Base-by-base conservation (phyloP, 53 echinoderm and acorn worm species). In the Crossaster papposus region DNA sequence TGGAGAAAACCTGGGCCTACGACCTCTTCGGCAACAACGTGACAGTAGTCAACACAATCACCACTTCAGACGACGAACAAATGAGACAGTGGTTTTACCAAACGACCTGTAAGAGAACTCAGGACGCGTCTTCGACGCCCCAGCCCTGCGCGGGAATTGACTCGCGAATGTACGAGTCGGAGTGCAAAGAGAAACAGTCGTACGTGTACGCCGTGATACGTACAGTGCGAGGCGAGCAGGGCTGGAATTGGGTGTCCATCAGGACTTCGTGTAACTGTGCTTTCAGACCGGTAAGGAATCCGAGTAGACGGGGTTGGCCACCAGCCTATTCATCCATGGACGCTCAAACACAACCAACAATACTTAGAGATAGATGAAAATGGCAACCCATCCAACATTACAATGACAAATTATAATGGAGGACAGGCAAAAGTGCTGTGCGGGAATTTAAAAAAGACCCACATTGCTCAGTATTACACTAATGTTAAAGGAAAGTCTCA, bases 81-180 rank as follows among this genome's bases (percentile, higher is more conserved):
- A 89, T 94, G 64, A 83, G 70, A 32, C 98, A 97, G 76, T 97
- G 93, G 94, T 97, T 97, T 78, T 97, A 93, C 82, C 95, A 97
- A 84, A 97, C 98, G 15, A 91, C 91, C 7, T 97, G 98, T 73
- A 77, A 86, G 71, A 86, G 83, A 36, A 91, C 90, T 38, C 92
- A 89, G 54, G 88, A 78, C 35, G 88, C 70, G 37, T 33, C 65
- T 26, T 36, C 76, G n/a, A 62, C 89, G 14, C 89, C 89, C 17
- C 76, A 51, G 32, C 64, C 85, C 26, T 97, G 98, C 72, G 63
- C 81, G 63, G 98, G 98, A 11, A 96, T 97, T 52, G 98, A 97
- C 88, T 33, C 86, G 37, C 34, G 50, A 12, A 54, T 24, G 20
- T 97, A 93, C 90, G 92, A 91, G 51, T 97, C 98, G 33, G 77